Evolutionary conservation across 2,888 invertebrate species (phyloP), one percentile per base, ranked within the genome.

Genomic region (Prosopocoilus inquinatus): DNA sequence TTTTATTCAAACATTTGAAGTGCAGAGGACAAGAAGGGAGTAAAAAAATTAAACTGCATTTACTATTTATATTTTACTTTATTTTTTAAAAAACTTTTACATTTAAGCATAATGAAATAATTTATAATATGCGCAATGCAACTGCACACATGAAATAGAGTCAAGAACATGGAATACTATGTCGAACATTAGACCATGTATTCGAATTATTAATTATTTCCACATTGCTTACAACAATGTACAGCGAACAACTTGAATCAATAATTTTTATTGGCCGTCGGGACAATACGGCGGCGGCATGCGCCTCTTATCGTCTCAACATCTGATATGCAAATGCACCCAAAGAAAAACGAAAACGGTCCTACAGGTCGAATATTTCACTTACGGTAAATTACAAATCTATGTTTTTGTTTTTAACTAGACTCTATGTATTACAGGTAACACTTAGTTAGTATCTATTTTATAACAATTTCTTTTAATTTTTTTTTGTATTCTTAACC

Each of bases 381-480:
- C 50, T 55, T 55, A 50, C 46, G 39, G 34, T 44, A 41, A 55
- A 56, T 66, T 65, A 65, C 59, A 65, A 66, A 64, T 60, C 54
- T 64, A 67, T 57, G 52, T 56, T 50, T 51, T 49, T 44, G 12
- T 55, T 79, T 80, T 82, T 81, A 80, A 81, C 81, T 61, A 61
- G 53, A 53, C 57, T 82, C 82, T 76, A 75, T 75, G 72, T 75
- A 75, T 72, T 76, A 77, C 75, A 76, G 71, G 74, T 76, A 78
- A 77, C 77, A 77, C 75, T 77, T 77, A 76, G 69, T 76, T 73
- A 67, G 66, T 73, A 67, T 69, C 74, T 75, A 74, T 75, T 73
- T 28, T 72, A 74, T 76, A 77, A 76, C 77, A 77, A 76, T 75
- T 70, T 73, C 67, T 65, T 71, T 72, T 66, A 64, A 65, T 61